Evolutionary conservation across 2,113 vertebrate genomes (phyloP), one percentile per base, ranked within the genome.

Genomic region (Azemiops feae): DNA sequence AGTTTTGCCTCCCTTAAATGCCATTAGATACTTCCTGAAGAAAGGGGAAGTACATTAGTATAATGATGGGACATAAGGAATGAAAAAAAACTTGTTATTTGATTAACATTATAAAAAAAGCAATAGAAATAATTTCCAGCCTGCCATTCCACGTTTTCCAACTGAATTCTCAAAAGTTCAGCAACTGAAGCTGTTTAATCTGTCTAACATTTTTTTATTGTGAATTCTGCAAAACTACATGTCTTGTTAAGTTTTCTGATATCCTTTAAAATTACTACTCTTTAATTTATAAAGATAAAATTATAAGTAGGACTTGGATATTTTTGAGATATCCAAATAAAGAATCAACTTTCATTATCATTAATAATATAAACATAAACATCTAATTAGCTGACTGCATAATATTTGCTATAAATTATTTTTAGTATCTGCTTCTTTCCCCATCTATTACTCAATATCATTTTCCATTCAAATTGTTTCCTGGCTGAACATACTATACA

Each of bases 21-120:
- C 98, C 98, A 99, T 98, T 98, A 98, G 98, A 97, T 97, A 98
- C 98, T 99, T 99, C 98, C 98, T 98, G 98, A 98, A 98, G 96
- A 96, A 97, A 98, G 95, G 95, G 97, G 97, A 97, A 97, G 96
- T 93, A 96, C 95, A 97, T 97, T 96, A 97, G 97, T 97, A 95
- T 92, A 92, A 94, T 92, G 96, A 96, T 91, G 96, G 88, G 95
- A 94, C 85, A 45, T 92, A 96, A 95, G 96, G 93, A 95, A 95
- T 69, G 95, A 95, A 93, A 55, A 96, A 94, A 90, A 93, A 88
- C 90, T 55, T 69, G 85, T 91, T 93, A 57, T n/a, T 25, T 30
- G 39, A 95, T 95, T 93, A 94, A 94, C 97, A 94, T 55, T 58
- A 94, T 69, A 34, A 52, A 89, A 95, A 93, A 91, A 93, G 87